A percentile compares a stretch with the other conserved stretches of the same genome.
phyloP scores from a whole-genome alignment of 2,888 invertebrate species.

The Stenodera caucasica region DNA sequence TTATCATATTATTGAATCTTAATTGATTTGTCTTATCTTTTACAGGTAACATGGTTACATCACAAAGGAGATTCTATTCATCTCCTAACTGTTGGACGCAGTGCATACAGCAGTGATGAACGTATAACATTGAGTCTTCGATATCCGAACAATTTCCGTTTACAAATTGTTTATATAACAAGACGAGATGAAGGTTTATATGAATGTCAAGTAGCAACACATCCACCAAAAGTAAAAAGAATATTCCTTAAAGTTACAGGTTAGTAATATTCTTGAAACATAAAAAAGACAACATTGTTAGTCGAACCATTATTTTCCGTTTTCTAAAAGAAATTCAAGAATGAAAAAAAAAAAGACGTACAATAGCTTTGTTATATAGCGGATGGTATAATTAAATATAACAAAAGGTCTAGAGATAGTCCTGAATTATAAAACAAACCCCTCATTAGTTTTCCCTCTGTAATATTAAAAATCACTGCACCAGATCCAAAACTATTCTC shows the following conservation, averaged over 20 bases:
- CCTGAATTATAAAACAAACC: conserved; percentile 7
- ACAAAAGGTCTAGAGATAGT: not conserved
- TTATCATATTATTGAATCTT: conserved; percentile 21
- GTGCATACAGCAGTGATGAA: conserved; percentile 62
- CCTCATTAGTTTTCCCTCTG: not conserved
- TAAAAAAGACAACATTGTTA: not conserved
- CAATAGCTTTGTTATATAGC: not conserved
- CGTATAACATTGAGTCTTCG: conserved; percentile 63
- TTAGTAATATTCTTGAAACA: conserved; percentile 22
- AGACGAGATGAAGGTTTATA: conserved; percentile 65
- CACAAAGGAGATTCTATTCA: conserved; percentile 61
- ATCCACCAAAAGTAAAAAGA: conserved; percentile 64
- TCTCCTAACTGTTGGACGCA: conserved; percentile 62
- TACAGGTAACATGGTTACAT: conserved; percentile 65
- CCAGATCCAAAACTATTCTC: conserved; percentile 4
- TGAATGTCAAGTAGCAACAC: conserved; percentile 67
- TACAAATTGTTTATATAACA: conserved; percentile 63
- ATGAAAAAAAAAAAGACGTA: not conserved
- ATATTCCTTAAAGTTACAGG: conserved; percentile 62
- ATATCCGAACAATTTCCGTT: conserved; percentile 66
- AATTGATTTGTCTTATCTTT: conserved; percentile 22
- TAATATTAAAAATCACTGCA: conserved; percentile 3
- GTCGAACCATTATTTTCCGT: not conserved
- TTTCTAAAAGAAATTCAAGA: not conserved
- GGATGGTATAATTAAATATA: conserved; percentile 2